Evolutionary conservation across 2,113 vertebrate species (phyloP).

Genomic region (Tautogolabrus adspersus): DNA sequence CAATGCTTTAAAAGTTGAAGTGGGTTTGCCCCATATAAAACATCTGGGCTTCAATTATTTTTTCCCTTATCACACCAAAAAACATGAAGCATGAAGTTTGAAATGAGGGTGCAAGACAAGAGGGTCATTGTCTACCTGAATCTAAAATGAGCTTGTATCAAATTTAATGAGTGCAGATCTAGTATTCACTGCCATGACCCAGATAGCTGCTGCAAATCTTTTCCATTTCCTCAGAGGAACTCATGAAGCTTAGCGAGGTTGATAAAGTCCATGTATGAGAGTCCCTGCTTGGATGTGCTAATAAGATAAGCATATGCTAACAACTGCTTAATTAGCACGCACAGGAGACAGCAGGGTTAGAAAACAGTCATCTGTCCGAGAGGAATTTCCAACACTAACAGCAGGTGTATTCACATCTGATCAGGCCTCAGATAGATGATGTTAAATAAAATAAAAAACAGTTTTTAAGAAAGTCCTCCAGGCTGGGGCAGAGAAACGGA

Average conservation of each 20-base stretch:
- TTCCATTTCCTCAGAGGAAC: constrained; percentile 22
- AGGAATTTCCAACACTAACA: background rate
- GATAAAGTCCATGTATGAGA: constrained; percentile 22
- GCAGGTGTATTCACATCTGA: constrained; percentile 44
- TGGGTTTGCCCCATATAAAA: no score
- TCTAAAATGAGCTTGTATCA: constrained; percentile 25
- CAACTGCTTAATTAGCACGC: constrained; percentile 22
- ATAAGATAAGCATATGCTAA: constrained; percentile 49
- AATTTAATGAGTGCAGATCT: constrained; percentile 21
- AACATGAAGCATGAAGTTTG: background rate
- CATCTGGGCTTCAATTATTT: background rate
- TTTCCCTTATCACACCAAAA: background rate
- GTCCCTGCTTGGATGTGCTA: constrained; percentile 22
- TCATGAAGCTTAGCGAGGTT: constrained; percentile 22
- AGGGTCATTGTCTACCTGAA: constrained; percentile 1
- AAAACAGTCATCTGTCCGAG: constrained; percentile 21
- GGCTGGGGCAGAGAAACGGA: constrained; percentile 69
- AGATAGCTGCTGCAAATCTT: constrained; percentile 40
- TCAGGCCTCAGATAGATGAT: background rate
- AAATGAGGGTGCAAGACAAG: background rate
- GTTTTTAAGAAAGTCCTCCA: constrained; percentile 56
- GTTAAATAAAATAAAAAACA: constrained; percentile 11
- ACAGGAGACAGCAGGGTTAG: background rate
- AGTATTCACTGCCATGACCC: constrained; percentile 24
- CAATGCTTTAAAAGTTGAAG: background rate